Percentiles rank a stretch among this genome's conserved stretches.
These are phyloP conservation scores for Aptenodytes patagonicus DNA, from an alignment of 2,113 vertebrate genomes.

Conservation along the genomic window DNA sequence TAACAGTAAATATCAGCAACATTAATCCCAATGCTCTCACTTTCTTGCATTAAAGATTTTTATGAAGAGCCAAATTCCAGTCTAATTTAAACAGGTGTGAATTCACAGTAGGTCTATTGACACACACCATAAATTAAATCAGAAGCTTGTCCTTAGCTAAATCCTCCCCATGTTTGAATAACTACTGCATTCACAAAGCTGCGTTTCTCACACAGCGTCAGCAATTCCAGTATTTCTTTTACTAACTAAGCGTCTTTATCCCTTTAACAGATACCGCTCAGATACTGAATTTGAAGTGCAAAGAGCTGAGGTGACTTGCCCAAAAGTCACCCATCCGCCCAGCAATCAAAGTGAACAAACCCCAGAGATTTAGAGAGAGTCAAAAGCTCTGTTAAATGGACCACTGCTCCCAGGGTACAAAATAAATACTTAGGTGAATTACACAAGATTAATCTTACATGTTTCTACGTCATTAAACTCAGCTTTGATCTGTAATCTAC, in stretches of 20 bases:
- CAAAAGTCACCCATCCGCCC: not conserved
- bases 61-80: not conserved
- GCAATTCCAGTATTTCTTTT: not conserved
- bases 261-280: not conserved
- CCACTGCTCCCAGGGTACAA: not conserved
- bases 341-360: not conserved
- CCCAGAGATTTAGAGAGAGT: not conserved
- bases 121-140: not conserved
- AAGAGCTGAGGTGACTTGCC: not conserved
- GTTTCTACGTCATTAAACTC: not conserved
- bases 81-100: conserved; percentile 43
- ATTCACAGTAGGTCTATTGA: conserved; percentile 12
- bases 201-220: not conserved
- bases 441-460: not conserved
- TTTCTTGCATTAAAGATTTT: not conserved
- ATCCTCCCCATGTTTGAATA: not conserved
- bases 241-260: not conserved
- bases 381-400: not conserved
- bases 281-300: not conserved
- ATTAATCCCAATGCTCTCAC: conserved; percentile 11
- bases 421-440: not conserved
- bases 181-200: not conserved
- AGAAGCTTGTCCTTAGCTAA: not conserved
- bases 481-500: not conserved
- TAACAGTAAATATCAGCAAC: conserved; percentile 31